Evolutionary conservation across 2,888 invertebrate genomes (phyloP), one percentile per base, ranked within the genome.

Genomic region (Heliconius ismenius): DNA sequence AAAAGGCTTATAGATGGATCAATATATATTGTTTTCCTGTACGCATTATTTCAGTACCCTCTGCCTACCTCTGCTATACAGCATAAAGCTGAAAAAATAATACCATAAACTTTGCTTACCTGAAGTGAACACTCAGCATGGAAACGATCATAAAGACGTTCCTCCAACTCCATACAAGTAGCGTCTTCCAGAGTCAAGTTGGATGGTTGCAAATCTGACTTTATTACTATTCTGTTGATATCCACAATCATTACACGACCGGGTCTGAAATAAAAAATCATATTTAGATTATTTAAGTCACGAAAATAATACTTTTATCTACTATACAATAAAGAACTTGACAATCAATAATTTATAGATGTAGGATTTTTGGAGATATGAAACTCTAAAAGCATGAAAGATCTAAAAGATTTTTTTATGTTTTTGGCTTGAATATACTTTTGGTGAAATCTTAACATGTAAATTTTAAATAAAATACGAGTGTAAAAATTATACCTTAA

Each of bases 91-190:
- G 7, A 58, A 58, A 58, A 21, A 58, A 58, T 21, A 10, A 58
- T 21, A 49, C 6, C 62, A 26, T 7, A 62, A 54, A 24, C 10
- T 68, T n/a, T 1, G 60, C 72, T 72, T 77, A 96, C 95, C 95
- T 98, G 97, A 65, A 96, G 96, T 21, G 95, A 95, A 81, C 97
- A 95, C 79, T 96, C 96, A 2, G 97, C 94, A 79, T 96, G 96
- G 73, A 97, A 94, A 81, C 97, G 94, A 81, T 97, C 97, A 83
- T 97, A 98, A 13, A 97, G 91, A 70, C 96, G 95, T 86, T 97
- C 97, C 84, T 98, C 97, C 75, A 97, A 88, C 90, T 98, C 97
- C 95, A 97, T 97, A 83, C 96, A 96, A 0, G 97, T 97, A 0
- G 96, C 96, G 84, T 97, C 96, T 87, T 97, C 97, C 1, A 96